These are phyloP conservation scores for Cettia cetti DNA, from an alignment of 2,113 vertebrate species.

Conservation along the genomic window DNA sequence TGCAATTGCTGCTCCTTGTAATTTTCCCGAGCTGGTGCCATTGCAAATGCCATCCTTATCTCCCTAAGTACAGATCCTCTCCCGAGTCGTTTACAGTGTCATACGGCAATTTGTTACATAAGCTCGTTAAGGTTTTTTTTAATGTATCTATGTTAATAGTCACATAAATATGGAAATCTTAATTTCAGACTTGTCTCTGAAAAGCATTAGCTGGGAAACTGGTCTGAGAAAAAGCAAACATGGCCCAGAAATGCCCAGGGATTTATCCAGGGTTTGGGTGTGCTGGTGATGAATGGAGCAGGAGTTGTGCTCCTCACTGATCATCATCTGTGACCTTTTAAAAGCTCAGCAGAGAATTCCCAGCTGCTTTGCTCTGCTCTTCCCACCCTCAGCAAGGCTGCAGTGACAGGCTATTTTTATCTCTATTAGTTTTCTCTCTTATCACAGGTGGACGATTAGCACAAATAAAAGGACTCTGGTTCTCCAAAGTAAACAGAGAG, in stretches of 20 bases:
- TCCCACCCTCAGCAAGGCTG: not conserved
- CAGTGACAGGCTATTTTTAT: not conserved
- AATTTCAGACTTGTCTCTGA: conserved; percentile 37
- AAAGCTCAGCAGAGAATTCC: not conserved
- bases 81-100: not conserved
- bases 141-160: conserved; percentile 37
- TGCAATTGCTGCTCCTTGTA: conserved; percentile 59
- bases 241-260: not conserved
- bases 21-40: conserved; percentile 57
- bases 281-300: not conserved
- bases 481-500: not conserved
- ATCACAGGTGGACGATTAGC: not conserved
- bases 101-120: conserved; percentile 54
- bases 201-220: conserved; percentile 25
- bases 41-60: conserved; percentile 64
- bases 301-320: not conserved
- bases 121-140: conserved; percentile 30
- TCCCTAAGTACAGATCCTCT: conserved; percentile 53
- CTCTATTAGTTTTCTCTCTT: not conserved
- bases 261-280: not conserved
- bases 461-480: not conserved
- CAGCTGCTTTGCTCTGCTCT: not conserved
- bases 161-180: conserved; percentile 44
- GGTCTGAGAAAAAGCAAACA: conserved; percentile 40
- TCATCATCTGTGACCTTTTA: not conserved